A percentile compares a stretch with the other conserved stretches of the same genome.
phyloP scores from a whole-genome alignment of 2,888 invertebrate genomes.

The Sphecodes monilicornis region DNA sequence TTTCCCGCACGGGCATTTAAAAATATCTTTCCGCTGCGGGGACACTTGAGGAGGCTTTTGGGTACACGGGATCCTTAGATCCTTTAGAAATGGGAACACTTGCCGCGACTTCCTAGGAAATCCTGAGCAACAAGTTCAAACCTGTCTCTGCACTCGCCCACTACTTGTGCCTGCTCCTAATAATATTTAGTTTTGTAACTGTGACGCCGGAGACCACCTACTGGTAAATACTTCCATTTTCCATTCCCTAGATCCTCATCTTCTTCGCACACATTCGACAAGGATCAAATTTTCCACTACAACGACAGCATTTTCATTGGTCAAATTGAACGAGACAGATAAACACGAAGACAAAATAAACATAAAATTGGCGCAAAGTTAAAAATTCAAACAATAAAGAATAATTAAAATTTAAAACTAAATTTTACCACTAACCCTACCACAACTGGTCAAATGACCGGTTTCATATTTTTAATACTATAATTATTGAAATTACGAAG shows the following conservation, averaged over 20 bases:
- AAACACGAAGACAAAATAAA: too few species aligned
- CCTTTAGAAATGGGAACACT: conserved; percentile 54
- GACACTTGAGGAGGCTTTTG: conserved; percentile 34
- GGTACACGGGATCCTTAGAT: conserved; percentile 8
- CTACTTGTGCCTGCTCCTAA: conserved; percentile 48
- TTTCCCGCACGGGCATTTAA: conserved; percentile 25
- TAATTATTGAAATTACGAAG: too few species aligned
- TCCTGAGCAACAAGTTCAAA: conserved; percentile 40
- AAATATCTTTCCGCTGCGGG: conserved; percentile 34
- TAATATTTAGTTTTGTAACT: conserved; percentile 57
- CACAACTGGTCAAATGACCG: too few species aligned
- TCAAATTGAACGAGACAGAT: not conserved
- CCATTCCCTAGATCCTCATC: conserved; percentile 4
- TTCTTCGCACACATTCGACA: not conserved
- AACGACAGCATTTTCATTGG: not conserved
- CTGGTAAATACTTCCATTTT: conserved; percentile 10
- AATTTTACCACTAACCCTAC: too few species aligned
- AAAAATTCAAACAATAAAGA: too few species aligned
- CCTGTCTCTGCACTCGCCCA: conserved; percentile 50
- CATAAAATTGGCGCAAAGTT: too few species aligned
- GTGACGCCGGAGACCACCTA: conserved; percentile 39
- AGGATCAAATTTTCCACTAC: not conserved
- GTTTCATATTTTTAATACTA: too few species aligned
- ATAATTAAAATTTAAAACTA: too few species aligned
- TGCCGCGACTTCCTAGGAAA: conserved; percentile 43